These are phyloP conservation scores for Tetragonula clypearis DNA, from an alignment of 1,140 invertebrate species.

Conservation along the genomic window DNA sequence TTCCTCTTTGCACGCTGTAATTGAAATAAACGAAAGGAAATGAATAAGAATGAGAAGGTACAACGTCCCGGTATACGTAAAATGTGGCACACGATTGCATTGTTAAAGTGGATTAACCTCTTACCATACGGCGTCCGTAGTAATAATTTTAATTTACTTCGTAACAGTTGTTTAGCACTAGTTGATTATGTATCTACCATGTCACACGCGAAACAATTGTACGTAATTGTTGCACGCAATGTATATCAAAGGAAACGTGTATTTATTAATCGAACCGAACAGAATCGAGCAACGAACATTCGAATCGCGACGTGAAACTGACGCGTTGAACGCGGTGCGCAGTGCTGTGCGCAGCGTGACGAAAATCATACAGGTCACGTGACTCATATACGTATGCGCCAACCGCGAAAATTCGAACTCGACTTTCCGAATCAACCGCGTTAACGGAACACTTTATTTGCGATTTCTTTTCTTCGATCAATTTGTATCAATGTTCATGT, in stretches of 20 bases:
- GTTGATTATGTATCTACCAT: not conserved
- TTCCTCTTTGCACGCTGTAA: not conserved
- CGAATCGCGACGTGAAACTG: not conserved
- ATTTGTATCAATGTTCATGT: not conserved
- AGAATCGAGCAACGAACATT: not conserved
- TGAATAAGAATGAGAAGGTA: not conserved
- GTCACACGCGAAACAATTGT: not conserved
- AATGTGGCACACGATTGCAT: not conserved
- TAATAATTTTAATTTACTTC: not conserved
- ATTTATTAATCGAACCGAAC: not conserved
- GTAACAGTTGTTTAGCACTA: no score
- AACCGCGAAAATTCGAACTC: not conserved
- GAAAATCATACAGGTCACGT: not conserved
- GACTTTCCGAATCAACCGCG: not conserved
- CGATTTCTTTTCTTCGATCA: not conserved
- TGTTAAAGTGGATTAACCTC: not conserved
- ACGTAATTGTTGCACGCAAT: not conserved
- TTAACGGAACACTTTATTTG: not conserved
- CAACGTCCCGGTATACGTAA: not conserved
- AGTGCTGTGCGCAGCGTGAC: not conserved
- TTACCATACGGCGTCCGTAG: not conserved
- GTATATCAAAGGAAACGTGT: not conserved
- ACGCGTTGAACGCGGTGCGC: not conserved
- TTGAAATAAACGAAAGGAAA: not conserved
- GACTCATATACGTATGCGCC: not conserved